Base-by-base conservation (phyloP, 2,113 vertebrate genomes). In the Colius striatus region DNA sequence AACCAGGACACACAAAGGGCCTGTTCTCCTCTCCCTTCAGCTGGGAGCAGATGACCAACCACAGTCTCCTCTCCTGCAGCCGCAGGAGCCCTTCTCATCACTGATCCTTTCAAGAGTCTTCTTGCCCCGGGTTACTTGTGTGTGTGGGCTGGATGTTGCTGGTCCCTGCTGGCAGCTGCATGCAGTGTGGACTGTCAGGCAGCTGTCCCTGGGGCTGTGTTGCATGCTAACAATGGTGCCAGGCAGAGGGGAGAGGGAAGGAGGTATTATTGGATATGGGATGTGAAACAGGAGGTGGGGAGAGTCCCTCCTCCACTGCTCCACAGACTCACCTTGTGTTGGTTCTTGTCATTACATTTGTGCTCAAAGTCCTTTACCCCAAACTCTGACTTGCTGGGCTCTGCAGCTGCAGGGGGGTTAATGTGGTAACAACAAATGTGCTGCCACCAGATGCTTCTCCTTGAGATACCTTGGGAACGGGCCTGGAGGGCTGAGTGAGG, bases 21-120 rank as follows among this genome's bases (percentile, higher is more conserved):
- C 92, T 74, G 54, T 80, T 95, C 73, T 91, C 21, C 53, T 92
- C 34, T 95, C 48, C 72, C 81, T 76, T 75, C 43, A 45, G 5
- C 70, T 55, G 73, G 66, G 74, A 92, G 58, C 78, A 78, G 50
- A 58, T 55, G 62, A 84, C 55, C 85, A 60, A 71, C 22, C 55
- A 38, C 30, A 5, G 58, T 58, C 76, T 84, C 65, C 41, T 84
- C 34, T n/a, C 45, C 45, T 70, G 62, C 38, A 74, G 77, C 66
- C 57, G 11, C 65, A 32, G 13, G 11, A 82, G 41, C 30, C 22
- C 76, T 63, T 83, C 27, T 76, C 73, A 43, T 34, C 13, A 4
- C 75, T 38, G 81, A 57, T 61, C 45, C 41, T 72, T 53, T 76
- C 86, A 48, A 81, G 47, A 94, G 16, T 17, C 48, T 65, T 53